Evolutionary conservation across 2,113 vertebrate species (phyloP).

Genomic region (Merops nubicus): DNA sequence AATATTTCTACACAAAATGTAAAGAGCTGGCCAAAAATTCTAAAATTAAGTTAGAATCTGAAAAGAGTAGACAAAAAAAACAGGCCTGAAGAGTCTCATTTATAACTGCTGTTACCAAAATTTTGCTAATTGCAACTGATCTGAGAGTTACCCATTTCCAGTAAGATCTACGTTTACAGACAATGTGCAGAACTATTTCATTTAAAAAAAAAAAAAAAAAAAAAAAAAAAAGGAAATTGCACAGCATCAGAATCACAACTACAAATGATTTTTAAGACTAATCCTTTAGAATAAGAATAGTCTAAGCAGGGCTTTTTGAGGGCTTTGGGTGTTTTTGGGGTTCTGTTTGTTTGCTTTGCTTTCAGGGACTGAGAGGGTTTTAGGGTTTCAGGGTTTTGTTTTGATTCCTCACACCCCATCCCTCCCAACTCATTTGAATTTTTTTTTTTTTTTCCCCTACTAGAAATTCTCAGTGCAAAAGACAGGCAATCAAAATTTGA

Average conservation of each 20-base stretch:
- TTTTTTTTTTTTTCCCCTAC: neutral
- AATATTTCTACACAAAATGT: neutral
- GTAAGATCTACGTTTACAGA: neutral
- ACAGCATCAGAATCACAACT: neutral
- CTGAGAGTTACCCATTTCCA: neutral
- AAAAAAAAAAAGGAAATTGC: neutral
- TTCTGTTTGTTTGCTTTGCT: neutral
- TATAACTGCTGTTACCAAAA: neutral
- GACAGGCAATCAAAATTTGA: neutral
- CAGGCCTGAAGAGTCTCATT: neutral
- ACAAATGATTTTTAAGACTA: neutral
- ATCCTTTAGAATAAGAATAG: neutral
- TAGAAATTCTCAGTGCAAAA: neutral
- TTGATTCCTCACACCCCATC: no score
- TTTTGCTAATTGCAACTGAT: neutral
- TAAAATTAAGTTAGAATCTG: neutral
- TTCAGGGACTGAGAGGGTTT: neutral
- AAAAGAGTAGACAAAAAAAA: neutral
- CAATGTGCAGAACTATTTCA: neutral
- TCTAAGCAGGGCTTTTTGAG: neutral
- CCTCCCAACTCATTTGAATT: neutral
- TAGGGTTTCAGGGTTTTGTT: no score
- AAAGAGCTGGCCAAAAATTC: neutral
- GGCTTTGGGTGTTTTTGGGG: rapidly evolving
- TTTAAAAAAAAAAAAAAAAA: no score